phyloP scores from a whole-genome alignment of 2,888 invertebrate species.

The Ypsolopha sequella region DNA sequence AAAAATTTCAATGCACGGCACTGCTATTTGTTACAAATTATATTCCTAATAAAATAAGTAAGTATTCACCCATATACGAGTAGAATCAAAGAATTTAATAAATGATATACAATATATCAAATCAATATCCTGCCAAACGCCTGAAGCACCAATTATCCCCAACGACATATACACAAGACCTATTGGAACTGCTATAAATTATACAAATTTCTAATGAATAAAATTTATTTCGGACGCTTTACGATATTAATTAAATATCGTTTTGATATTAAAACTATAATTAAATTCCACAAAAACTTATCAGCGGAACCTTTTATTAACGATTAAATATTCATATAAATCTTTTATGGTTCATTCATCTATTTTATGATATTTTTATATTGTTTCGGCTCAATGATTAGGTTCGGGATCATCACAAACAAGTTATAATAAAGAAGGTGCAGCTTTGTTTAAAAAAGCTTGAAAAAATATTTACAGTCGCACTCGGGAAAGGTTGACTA shows the following conservation, averaged over 20 bases:
- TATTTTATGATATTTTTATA: conserved; percentile 40
- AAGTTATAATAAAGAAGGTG: no score
- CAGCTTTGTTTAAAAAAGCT: no score
- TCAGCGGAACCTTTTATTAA: conserved; percentile 45
- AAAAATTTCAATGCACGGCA: no score
- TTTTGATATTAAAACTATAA: conserved; percentile 62
- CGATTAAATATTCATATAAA: conserved; percentile 49
- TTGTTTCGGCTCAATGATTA: conserved; percentile 1
- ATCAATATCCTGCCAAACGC: conserved; percentile 6
- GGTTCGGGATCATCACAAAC: neutral
- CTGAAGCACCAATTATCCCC: conserved; percentile 15
- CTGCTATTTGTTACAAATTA: no score
- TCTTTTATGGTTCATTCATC: conserved; percentile 42
- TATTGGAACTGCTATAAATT: conserved; percentile 53
- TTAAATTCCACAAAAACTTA: conserved; percentile 52
- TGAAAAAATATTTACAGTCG: neutral
- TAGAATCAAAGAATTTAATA: no score
- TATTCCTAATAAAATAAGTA: no score
- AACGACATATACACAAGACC: conserved; percentile 31
- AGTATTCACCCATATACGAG: no score
- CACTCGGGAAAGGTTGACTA: no score
- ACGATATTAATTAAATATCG: conserved; percentile 57
- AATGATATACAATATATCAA: neutral
- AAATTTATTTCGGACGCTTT: conserved; percentile 52
- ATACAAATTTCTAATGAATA: conserved; percentile 57